Base-by-base conservation (phyloP, 1,140 invertebrate species). In the Armadillidium nasatum region DNA sequence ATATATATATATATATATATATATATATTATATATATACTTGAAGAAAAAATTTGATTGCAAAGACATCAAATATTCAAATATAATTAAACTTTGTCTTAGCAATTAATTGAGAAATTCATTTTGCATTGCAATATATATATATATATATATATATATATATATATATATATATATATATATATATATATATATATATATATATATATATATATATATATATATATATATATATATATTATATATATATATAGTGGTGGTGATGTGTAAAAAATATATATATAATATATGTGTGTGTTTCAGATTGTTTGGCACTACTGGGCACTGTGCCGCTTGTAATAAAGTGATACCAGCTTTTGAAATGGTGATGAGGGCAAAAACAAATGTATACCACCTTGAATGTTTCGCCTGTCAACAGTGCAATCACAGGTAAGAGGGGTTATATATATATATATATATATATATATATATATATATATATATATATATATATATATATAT, bases 281-380 rank as follows among this genome's bases (percentile, higher is more conserved):
- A n/a, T n/a, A n/a, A n/a, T n/a, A n/a, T n/a, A n/a, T n/a, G n/a
- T n/a, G n/a, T n/a, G n/a, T n/a, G 9, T 82, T 82, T 10, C 84
- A 88, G 95, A 87, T 89, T 97, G 85, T 96, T 96, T 84, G 95
- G 95, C 70, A 93, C 90, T 81, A 96, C 94, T 10, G 95, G 94
- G 75, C 92, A 94, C 84, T 97, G 95, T 85, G 92, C 94, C 72
- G 94, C 94, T 19, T 94, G 93, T 85, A 92, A 92, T 73, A 88
- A 89, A 82, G 91, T 93, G 82, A 97, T 97, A 84, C 94, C 95
- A 22, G 94, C 94, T 67, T 97, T 96, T 86, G 95, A 97, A 87
- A 95, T 97, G 94, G 95, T 97, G 77, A 97, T 97, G 95, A 88
- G 94, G 85, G 95, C 94, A 19, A 91, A 94, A 85, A 92, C 90